phyloP scores from a whole-genome alignment of 2,888 invertebrate species.

The Lasioglossum oenotherae region DNA sequence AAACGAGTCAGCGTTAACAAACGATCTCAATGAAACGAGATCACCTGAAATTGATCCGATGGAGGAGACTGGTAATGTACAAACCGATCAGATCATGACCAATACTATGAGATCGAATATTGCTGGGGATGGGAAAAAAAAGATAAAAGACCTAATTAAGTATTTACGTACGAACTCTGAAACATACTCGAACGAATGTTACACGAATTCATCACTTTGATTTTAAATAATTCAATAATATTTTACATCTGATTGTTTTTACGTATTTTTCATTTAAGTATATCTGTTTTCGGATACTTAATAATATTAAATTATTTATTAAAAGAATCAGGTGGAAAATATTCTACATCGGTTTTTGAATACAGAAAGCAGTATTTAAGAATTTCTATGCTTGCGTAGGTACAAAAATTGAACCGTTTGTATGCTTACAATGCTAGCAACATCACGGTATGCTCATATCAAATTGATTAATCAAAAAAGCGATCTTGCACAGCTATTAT shows the following conservation, averaged over 20 bases:
- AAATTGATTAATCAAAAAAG: slow-evolving; percentile 76
- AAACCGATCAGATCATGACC: not conserved
- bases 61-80: slow-evolving; percentile 10
- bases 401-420: slow-evolving; percentile 81
- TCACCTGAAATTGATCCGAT: not conserved
- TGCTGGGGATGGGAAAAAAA: not conserved
- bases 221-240: not conserved
- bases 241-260: not conserved
- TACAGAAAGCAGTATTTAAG: slow-evolving; percentile 83
- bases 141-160: slow-evolving; percentile 5
- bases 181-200: slow-evolving; percentile 19
- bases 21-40: slow-evolving; percentile 23
- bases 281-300: not conserved
- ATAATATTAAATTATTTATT: not conserved
- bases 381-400: slow-evolving; percentile 81
- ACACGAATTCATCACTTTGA: not conserved
- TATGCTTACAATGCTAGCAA: slow-evolving; percentile 74
- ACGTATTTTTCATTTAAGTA: not conserved
- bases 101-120: not conserved
- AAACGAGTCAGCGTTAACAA: slow-evolving; percentile 19
- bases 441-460: slow-evolving; percentile 66
- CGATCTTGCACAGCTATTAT: slow-evolving; percentile 68
- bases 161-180: not conserved
- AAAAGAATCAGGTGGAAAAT: not conserved
- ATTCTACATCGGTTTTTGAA: slow-evolving; percentile 51